Evolutionary conservation across 1,140 invertebrate genomes (phyloP).

Genomic region (Pachypeltis micranthus): DNA sequence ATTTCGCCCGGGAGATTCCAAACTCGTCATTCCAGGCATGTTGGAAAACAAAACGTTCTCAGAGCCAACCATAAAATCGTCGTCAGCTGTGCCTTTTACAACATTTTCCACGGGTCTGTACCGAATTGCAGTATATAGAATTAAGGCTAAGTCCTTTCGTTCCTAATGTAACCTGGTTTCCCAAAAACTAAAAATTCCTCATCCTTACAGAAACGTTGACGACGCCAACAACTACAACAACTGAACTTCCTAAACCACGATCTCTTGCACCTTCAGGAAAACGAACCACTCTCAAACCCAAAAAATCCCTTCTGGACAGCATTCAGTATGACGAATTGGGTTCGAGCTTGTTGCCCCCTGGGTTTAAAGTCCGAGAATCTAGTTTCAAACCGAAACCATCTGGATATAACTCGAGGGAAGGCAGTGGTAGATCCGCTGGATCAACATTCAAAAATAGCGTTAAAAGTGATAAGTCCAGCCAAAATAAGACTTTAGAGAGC

Average conservation of each 20-base stretch:
- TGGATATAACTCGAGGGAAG: slow-evolving; percentile 3
- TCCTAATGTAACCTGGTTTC: no score
- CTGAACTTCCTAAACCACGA: slow-evolving; percentile 42
- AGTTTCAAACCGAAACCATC: slow-evolving; percentile 37
- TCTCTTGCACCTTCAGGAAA: slow-evolving; percentile 50
- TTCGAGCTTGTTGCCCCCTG: slow-evolving; percentile 43
- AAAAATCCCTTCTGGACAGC: slow-evolving; percentile 38
- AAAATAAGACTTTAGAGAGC: not conserved
- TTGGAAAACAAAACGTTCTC: slow-evolving; percentile 38
- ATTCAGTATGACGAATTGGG: slow-evolving; percentile 47
- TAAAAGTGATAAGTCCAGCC: slow-evolving; percentile 35
- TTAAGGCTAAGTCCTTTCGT: no score
- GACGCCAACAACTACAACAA: slow-evolving; percentile 37
- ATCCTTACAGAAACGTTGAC: slow-evolving; percentile 25
- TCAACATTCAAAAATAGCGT: slow-evolving; percentile 32
- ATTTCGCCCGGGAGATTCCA: slow-evolving; percentile 36
- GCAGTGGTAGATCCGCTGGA: slow-evolving; percentile 21
- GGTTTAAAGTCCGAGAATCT: slow-evolving; percentile 39
- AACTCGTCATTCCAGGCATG: slow-evolving; percentile 34
- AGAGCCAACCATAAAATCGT: slow-evolving; percentile 31
- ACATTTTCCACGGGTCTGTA: slow-evolving; percentile 33
- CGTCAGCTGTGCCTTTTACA: slow-evolving; percentile 26
- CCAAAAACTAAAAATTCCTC: slow-evolving; percentile 23
- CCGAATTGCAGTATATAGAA: no score
- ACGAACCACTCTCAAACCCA: slow-evolving; percentile 38